phyloP scores from a whole-genome alignment of 2,888 invertebrate species.

The Caenorhabditis sp. region DNA sequence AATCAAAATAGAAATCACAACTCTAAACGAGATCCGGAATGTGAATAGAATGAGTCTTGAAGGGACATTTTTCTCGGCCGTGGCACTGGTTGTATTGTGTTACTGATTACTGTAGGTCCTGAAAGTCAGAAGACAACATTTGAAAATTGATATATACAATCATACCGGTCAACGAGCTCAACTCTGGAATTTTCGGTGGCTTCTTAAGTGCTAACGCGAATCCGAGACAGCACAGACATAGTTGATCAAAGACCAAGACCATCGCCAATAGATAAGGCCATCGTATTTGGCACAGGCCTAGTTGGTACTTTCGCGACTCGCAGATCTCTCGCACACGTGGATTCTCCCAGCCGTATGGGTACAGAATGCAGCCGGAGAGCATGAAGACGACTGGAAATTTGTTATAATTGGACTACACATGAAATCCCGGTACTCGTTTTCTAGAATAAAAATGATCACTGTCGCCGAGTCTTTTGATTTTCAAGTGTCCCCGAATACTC shows the following conservation, averaged over 20 bases:
- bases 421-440: too few species aligned
- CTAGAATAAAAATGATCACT: too few species aligned
- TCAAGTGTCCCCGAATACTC: slow-evolving; percentile 83
- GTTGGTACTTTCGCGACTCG: slow-evolving; percentile 81
- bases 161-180: slow-evolving; percentile 65
- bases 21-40: slow-evolving; percentile 65
- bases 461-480: too few species aligned
- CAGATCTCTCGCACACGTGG: slow-evolving; percentile 83
- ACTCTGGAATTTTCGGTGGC: slow-evolving; percentile 72
- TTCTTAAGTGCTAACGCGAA: slow-evolving; percentile 84
- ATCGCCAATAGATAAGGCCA: slow-evolving; percentile 85
- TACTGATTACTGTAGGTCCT: slow-evolving; percentile 62
- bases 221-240: slow-evolving; percentile 84
- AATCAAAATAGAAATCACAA: slow-evolving; percentile 29
- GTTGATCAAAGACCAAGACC: slow-evolving; percentile 84
- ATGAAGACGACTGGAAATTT: slow-evolving; percentile 83
- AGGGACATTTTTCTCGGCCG: slow-evolving; percentile 64
- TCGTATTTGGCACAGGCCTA: slow-evolving; percentile 84
- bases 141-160: background rate
- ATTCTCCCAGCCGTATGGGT: slow-evolving; percentile 84
- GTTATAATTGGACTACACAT: too few species aligned
- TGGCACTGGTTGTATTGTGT: slow-evolving; percentile 65
- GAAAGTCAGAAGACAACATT: slow-evolving; percentile 2
- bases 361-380: slow-evolving; percentile 84
- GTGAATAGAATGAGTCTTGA: slow-evolving; percentile 68